Evolutionary conservation across 2,797 vertebrate genomes (phyloP).

Genomic region (Acanthornis magna): DNA sequence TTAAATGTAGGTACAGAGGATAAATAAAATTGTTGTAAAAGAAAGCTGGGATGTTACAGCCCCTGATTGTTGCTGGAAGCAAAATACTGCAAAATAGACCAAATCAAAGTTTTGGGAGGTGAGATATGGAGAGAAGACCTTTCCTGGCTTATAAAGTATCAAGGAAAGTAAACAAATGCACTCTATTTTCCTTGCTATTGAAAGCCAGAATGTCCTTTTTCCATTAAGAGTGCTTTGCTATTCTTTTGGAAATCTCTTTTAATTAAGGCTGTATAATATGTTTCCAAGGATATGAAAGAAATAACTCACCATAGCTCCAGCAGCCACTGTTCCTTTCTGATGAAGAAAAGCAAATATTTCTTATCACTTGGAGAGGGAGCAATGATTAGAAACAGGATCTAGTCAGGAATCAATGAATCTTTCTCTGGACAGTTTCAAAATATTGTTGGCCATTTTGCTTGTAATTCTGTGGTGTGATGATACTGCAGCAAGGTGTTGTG

Average conservation of each 20-base stretch:
- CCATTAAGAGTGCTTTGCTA: constrained; percentile 17
- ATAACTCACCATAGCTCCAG: constrained; percentile 9
- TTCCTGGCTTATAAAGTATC: background rate
- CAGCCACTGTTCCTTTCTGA: constrained; percentile 14
- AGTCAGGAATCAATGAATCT: background rate
- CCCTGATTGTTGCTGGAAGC: background rate
- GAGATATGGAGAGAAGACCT: background rate
- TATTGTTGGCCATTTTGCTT: background rate
- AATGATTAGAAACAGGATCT: background rate
- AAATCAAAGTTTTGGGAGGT: background rate
- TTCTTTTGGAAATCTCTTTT: constrained; percentile 49
- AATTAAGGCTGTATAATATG: constrained; percentile 51
- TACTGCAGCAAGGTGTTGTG: background rate
- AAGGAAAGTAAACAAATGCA: constrained; percentile 15
- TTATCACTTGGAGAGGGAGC: background rate
- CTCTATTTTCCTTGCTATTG: constrained; percentile 5
- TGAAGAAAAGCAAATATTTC: constrained; percentile 24
- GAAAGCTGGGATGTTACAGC: background rate
- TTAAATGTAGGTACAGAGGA: background rate
- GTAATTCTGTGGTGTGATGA: background rate
- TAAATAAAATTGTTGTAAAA: background rate
- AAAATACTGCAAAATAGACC: background rate
- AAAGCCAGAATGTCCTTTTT: constrained; percentile 15
- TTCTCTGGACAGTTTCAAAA: background rate
- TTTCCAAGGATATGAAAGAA: constrained; percentile 58